These are phyloP conservation scores for Odontesthes bonariensis DNA, from an alignment of 2,113 vertebrate species.

Conservation along the genomic window DNA sequence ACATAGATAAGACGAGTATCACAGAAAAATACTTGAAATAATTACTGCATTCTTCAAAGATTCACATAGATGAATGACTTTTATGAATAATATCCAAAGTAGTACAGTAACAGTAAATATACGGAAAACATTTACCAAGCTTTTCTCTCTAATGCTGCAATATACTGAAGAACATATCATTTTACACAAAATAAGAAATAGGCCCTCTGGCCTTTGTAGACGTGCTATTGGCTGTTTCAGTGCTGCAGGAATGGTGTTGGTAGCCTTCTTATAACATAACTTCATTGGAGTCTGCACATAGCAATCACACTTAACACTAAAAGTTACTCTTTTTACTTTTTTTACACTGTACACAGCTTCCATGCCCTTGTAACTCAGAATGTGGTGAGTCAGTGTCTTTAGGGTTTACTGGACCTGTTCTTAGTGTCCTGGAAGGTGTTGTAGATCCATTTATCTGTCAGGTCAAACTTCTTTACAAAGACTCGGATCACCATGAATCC, in stretches of 20 bases:
- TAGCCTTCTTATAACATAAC: too few relatives aligned
- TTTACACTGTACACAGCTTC: background rate
- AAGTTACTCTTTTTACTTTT: too few relatives aligned
- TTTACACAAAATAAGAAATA: background rate
- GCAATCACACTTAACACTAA: too few relatives aligned
- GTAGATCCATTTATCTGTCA: background rate
- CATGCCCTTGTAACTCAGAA: background rate
- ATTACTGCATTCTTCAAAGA: background rate
- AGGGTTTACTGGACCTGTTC: background rate
- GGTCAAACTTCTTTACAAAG: slow-evolving; percentile 82
- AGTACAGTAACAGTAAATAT: background rate
- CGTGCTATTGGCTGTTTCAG: slow-evolving; percentile 7
- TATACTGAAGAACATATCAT: background rate
- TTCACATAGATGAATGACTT: too few relatives aligned
- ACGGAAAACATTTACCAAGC: background rate
- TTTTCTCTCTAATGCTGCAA: too few relatives aligned
- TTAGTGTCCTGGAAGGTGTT: background rate
- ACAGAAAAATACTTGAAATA: background rate
- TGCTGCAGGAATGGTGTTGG: slow-evolving; percentile 4
- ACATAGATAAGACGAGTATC: background rate
- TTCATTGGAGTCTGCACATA: too few relatives aligned
- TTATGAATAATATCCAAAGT: background rate
- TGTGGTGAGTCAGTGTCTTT: background rate
- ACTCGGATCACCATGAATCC: slow-evolving; percentile 87
- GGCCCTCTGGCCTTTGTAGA: too few relatives aligned